These are phyloP conservation scores for Flexamia atlantica DNA, from an alignment of 2,888 invertebrate genomes.

Conservation along the genomic window DNA sequence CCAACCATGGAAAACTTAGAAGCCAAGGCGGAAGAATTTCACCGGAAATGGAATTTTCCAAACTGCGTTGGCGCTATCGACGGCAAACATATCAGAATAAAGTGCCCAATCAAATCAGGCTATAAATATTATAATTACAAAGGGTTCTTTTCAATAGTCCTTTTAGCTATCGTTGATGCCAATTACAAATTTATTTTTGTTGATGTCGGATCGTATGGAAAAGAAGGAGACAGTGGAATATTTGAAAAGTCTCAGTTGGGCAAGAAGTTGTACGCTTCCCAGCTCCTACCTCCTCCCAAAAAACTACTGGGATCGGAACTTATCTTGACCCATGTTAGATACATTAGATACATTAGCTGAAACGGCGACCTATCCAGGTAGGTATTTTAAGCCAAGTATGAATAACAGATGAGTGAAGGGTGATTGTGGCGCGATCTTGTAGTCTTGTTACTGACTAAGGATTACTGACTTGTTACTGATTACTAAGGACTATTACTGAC, in stretches of 20 bases:
- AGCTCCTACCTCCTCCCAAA: neutral
- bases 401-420: no score
- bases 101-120: conserved; percentile 26
- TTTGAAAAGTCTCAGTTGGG: conserved; percentile 58
- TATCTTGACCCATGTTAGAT: no score
- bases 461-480: no score
- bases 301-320: conserved; percentile 1
- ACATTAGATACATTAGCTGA: no score
- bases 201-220: conserved; percentile 61
- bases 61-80: conserved; percentile 48
- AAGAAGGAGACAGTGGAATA: conserved; percentile 57
- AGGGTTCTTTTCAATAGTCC: conserved; percentile 57
- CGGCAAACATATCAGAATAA: conserved; percentile 51
- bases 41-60: conserved; percentile 40
- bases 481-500: conserved; percentile 2
- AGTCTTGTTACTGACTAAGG: no score
- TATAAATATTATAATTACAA: conserved; percentile 31
- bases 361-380: no score
- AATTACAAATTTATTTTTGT: conserved; percentile 63
- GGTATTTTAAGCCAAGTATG: no score
- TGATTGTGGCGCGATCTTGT: no score
- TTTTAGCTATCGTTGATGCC: conserved; percentile 62
- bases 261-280: conserved; percentile 23
- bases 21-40: conserved; percentile 1
- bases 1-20: conserved; percentile 4